Percentiles rank a stretch among this genome's conserved stretches.
These are phyloP conservation scores for Diaphora mendica DNA, from an alignment of 2,888 invertebrate genomes.

Conservation along the genomic window DNA sequence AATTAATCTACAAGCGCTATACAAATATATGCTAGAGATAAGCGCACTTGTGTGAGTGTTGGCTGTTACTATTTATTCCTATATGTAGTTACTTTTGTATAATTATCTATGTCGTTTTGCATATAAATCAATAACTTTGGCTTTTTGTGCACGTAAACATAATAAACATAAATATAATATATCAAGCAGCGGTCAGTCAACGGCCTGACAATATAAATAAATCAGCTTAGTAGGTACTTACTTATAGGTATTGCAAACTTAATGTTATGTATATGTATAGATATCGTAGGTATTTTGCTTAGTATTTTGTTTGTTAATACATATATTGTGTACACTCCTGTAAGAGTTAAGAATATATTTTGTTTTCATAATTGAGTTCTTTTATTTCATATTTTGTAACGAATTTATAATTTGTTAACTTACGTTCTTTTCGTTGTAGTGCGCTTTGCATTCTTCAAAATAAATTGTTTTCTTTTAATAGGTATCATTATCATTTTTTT, in stretches of 20 bases:
- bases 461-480: not conserved
- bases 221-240: constrained; percentile 20
- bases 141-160: constrained; percentile 44
- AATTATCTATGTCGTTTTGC: constrained; percentile 37
- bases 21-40: constrained; percentile 56
- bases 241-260: constrained; percentile 11
- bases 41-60: constrained; percentile 50
- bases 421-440: not conserved
- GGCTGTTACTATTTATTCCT: constrained; percentile 36
- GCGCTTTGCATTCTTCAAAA: not conserved
- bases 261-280: constrained; percentile 15
- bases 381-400: not conserved
- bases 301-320: not conserved
- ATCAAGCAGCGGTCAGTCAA: constrained; percentile 45
- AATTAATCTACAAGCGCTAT: constrained; percentile 41
- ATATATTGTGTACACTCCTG: not conserved
- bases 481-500: constrained; percentile 11
- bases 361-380: not conserved
- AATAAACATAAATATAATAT: constrained; percentile 16
- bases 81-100: constrained; percentile 29
- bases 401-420: constrained; percentile 1
- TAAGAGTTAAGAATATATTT: not conserved
- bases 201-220: constrained; percentile 49
- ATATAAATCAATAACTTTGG: constrained; percentile 33
- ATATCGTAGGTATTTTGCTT: constrained; percentile 2